These are phyloP conservation scores for Gallinago nigripennis DNA, from an alignment of 2,797 vertebrate genomes.

Conservation along the genomic window DNA sequence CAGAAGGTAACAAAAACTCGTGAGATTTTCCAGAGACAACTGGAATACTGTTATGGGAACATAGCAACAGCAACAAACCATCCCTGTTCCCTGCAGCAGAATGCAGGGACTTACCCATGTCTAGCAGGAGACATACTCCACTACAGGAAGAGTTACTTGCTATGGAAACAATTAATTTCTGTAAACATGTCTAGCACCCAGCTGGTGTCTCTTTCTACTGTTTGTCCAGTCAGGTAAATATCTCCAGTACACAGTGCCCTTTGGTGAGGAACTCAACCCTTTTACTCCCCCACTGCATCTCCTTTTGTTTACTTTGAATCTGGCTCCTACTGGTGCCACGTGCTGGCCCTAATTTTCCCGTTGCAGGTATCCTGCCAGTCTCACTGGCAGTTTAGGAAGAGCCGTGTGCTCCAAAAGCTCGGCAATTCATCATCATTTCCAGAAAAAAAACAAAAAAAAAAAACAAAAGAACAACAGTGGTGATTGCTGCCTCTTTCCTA, in stretches of 20 bases:
- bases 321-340: background rate
- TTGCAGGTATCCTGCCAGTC: background rate
- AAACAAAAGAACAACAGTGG: background rate
- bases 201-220: background rate
- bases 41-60: background rate
- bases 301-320: constrained; percentile 24
- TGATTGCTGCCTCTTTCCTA: constrained; percentile 29
- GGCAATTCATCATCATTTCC: constrained; percentile 21
- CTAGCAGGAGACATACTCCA: background rate
- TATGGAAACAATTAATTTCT: background rate
- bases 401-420: accelerated
- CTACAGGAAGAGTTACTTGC: background rate
- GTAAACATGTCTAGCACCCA: constrained; percentile 1
- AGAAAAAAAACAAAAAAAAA: background rate
- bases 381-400: background rate
- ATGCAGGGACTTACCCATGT: background rate
- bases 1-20: background rate
- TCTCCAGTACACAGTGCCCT: background rate
- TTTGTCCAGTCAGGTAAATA: constrained; percentile 3
- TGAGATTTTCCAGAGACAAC: constrained; percentile 1
- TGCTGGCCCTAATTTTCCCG: background rate
- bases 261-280: background rate
- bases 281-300: background rate
- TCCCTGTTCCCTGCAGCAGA: background rate
- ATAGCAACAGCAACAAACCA: background rate